phyloP scores from a whole-genome alignment of 2,113 vertebrate genomes.

The Antechinus flavipes region DNA sequence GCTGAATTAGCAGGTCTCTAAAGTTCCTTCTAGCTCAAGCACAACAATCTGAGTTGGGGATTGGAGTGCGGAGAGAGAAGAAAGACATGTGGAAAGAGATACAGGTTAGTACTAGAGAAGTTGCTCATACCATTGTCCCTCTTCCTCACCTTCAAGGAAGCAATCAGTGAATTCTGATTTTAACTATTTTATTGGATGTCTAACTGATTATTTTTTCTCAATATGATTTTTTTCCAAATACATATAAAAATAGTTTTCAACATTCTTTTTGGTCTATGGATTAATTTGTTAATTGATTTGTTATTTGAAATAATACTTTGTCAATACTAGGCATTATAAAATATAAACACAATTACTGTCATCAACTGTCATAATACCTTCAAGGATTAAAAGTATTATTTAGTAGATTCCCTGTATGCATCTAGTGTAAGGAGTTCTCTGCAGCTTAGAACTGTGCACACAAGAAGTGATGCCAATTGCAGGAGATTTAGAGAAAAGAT shows the following conservation, averaged over 20 bases:
- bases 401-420: conserved; percentile 81
- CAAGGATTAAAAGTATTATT: conserved; percentile 77
- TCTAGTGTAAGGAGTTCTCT: conserved; percentile 73
- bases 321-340: conserved; percentile 98
- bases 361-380: conserved; percentile 93
- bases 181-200: too few species aligned
- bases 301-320: conserved; percentile 92
- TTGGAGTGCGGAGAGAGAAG: too few species aligned
- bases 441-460: conserved; percentile 70
- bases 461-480: conserved; percentile 68
- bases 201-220: too few species aligned
- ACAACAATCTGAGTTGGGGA: not conserved
- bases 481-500: conserved; percentile 76
- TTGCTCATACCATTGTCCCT: not conserved
- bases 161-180: too few species aligned
- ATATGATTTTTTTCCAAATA: too few species aligned
- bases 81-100: too few species aligned
- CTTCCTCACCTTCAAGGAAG: too few species aligned
- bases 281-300: conserved; percentile 87
- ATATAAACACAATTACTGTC: conserved; percentile 95
- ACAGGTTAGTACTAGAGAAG: not conserved
- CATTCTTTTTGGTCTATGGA: conserved; percentile 70
- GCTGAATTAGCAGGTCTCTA: not conserved
- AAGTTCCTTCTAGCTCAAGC: not conserved
- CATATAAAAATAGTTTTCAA: too few species aligned